phyloP scores from a whole-genome alignment of 2,113 vertebrate species.

The Pachycephala philippinensis region DNA sequence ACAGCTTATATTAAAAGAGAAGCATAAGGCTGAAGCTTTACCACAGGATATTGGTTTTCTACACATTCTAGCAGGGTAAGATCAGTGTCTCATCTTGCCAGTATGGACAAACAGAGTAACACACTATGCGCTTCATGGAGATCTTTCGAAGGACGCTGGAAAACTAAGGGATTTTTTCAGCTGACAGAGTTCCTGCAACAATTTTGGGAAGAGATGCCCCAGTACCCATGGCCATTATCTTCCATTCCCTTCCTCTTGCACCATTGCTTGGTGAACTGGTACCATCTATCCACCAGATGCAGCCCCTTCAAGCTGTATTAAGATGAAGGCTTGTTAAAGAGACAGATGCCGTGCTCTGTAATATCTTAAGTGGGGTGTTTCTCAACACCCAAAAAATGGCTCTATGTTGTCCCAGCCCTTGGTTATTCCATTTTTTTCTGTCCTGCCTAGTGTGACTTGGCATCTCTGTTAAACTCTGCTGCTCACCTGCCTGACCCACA shows the following conservation, averaged over 20 bases:
- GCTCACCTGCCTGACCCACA: background rate
- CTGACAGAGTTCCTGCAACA: background rate
- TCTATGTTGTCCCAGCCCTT: background rate
- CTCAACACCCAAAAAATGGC: background rate
- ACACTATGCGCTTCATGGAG: background rate
- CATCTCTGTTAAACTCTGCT: background rate
- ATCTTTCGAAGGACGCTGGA: background rate
- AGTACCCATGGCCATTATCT: background rate
- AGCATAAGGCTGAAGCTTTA: constrained; percentile 34
- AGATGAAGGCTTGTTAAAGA: background rate
- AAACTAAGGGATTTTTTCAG: background rate
- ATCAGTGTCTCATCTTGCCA: background rate
- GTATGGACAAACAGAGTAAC: background rate
- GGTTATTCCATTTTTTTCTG: background rate
- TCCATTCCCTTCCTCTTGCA: background rate
- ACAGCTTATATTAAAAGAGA: constrained; percentile 36
- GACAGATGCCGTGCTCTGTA: background rate
- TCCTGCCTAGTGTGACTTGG: background rate
- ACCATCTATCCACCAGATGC: background rate
- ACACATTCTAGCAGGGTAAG: background rate
- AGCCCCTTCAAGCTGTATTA: background rate
- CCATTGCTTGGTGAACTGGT: background rate
- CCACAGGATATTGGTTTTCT: constrained; percentile 56
- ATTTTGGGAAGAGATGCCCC: background rate
- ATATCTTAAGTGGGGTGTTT: background rate